phyloP scores from a whole-genome alignment of 2,797 vertebrate genomes.

The Bufotes viridis region DNA sequence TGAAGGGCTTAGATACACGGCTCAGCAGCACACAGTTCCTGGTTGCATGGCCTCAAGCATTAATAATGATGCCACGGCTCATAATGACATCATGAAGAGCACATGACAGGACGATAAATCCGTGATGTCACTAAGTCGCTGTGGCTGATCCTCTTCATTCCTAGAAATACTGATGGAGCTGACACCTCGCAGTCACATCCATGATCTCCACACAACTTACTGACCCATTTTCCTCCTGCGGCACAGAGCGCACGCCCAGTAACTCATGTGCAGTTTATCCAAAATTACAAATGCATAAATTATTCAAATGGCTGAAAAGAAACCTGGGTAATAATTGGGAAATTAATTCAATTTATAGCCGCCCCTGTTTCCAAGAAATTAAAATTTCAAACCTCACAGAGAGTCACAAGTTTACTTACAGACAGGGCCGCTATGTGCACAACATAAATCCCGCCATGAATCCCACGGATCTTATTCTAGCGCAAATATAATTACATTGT shows the following conservation, averaged over 20 bases:
- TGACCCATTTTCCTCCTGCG: neutral
- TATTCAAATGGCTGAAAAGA: conserved; percentile 41
- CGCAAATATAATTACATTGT: neutral
- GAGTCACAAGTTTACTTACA: conserved; percentile 28
- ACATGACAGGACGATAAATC: neutral
- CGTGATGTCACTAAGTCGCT: neutral
- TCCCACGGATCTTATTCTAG: neutral
- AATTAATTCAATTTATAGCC: conserved; percentile 60
- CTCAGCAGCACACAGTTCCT: neutral
- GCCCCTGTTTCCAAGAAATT: neutral
- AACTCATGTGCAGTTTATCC: conserved; percentile 23
- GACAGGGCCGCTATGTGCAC: neutral
- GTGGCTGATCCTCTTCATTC: neutral
- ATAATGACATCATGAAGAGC: neutral
- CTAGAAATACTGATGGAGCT: neutral
- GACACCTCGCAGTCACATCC: neutral
- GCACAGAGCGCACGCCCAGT: neutral
- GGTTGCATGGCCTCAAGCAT: neutral
- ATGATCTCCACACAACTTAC: neutral
- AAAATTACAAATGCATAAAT: conserved; percentile 39
- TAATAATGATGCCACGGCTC: neutral
- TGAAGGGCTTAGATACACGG: neutral
- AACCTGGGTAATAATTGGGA: conserved; percentile 37
- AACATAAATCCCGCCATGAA: neutral
- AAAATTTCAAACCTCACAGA: neutral